Conservation (phyloP, 2,888 invertebrate species). For the Lycocerus yunnanus region DNA sequence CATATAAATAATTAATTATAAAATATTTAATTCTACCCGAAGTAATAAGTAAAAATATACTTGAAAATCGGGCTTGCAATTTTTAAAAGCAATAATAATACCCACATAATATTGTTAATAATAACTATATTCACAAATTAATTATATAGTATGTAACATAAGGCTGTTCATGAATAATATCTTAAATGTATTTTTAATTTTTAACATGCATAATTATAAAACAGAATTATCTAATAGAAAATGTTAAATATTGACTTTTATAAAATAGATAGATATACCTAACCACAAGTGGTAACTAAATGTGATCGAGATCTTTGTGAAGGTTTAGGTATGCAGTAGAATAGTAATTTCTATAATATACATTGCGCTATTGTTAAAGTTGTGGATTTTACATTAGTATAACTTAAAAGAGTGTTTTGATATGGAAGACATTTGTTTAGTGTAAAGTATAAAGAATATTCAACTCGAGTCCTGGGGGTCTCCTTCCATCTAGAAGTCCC, state of each 20-base stretch:
- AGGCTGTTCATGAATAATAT: neutral
- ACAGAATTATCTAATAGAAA: neutral
- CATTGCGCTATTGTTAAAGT: neutral
- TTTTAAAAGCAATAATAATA: too few relatives aligned
- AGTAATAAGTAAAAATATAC: too few relatives aligned
- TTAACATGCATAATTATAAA: too few relatives aligned
- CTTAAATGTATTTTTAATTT: neutral
- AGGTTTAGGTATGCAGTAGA: neutral
- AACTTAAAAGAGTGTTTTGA: constrained; percentile 11
- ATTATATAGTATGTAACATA: too few relatives aligned
- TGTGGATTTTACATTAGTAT: constrained; percentile 1
- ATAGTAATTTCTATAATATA: neutral
- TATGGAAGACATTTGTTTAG: constrained; percentile 17
- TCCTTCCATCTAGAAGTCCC: constrained; percentile 37
- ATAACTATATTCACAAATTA: too few relatives aligned
- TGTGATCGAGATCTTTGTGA: neutral
- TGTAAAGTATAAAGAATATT: constrained; percentile 36
- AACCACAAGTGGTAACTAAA: neutral
- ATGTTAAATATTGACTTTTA: neutral
- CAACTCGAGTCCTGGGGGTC: constrained; percentile 37
- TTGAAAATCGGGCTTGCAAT: too few relatives aligned
- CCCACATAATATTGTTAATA: too few relatives aligned
- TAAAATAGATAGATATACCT: neutral
- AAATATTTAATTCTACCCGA: too few relatives aligned
- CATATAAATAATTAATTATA: too few relatives aligned